Conservation (phyloP, 1,140 invertebrate species). For the Lamellibrachia luymesi region DNA sequence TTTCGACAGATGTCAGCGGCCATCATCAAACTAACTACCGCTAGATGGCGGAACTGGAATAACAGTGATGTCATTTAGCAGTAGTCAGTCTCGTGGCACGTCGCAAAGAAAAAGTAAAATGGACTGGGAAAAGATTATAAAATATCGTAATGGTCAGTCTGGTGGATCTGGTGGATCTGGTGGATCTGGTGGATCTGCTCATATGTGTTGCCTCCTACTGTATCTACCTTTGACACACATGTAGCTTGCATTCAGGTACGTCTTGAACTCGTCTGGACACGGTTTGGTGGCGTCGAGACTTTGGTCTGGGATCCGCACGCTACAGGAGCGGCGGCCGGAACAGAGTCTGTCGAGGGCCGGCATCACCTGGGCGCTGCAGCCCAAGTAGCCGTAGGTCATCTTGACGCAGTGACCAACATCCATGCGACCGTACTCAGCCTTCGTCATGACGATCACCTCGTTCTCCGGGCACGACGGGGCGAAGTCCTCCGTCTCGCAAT, state of each 20-base stretch:
- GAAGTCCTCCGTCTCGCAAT: slow-evolving; percentile 17
- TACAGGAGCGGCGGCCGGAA: slow-evolving; percentile 16
- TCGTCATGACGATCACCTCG: slow-evolving; percentile 18
- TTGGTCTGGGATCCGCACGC: slow-evolving; percentile 14
- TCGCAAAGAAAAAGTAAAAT: too few species aligned
- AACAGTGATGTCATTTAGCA: too few species aligned
- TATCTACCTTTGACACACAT: slow-evolving; percentile 10
- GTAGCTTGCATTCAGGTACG: slow-evolving; percentile 19
- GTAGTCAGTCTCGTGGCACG: too few species aligned
- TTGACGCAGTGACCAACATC: slow-evolving; percentile 6
- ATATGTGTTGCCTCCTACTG: too few species aligned
- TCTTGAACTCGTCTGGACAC: slow-evolving; percentile 17
- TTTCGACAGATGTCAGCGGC: too few species aligned
- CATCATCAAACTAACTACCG: too few species aligned
- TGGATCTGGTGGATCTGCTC: too few species aligned
- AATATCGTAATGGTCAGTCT: too few species aligned
- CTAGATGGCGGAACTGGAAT: too few species aligned
- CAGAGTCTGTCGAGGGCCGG: slow-evolving; percentile 7
- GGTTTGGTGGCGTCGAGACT: slow-evolving; percentile 12
- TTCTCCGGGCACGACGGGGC: background rate
- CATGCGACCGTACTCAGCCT: slow-evolving; percentile 18
- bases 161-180: too few species aligned
- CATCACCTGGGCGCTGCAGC: slow-evolving; percentile 14
- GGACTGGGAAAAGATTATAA: too few species aligned
- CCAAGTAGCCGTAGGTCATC: slow-evolving; percentile 11